Percentiles rank a stretch among this genome's conserved stretches.
phyloP scores from a whole-genome alignment of 2,797 vertebrate genomes.

The Amazona ochrocephala region DNA sequence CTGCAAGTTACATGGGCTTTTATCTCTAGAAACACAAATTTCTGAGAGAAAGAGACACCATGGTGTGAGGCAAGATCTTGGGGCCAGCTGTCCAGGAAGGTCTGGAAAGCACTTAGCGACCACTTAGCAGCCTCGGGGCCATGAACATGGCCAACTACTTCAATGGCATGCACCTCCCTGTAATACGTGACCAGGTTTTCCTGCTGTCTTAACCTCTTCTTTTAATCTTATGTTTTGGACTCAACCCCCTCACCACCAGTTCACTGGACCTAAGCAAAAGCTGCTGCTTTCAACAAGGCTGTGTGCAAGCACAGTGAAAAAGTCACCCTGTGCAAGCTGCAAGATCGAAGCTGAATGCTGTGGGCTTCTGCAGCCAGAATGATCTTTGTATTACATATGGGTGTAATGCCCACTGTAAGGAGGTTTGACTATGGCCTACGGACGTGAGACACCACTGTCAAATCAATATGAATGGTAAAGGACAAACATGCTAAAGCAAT shows the following conservation, averaged over 20 bases:
- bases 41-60: accelerated
- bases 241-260: neutral
- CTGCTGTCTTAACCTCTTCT: neutral
- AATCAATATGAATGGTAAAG: conserved; percentile 22
- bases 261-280: neutral
- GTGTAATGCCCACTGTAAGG: conserved; percentile 14
- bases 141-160: neutral
- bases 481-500: neutral
- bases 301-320: neutral
- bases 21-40: neutral
- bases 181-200: accelerated
- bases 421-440: conserved; percentile 35
- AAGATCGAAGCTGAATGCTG: neutral
- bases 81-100: neutral
- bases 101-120: neutral
- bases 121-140: accelerated
- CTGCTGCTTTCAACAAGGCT: neutral
- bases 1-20: neutral
- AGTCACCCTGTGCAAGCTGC: accelerated
- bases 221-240: neutral
- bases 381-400: neutral
- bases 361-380: neutral
- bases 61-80: neutral
- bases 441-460: neutral
- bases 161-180: neutral